Base-by-base conservation (phyloP, 1,140 invertebrate species). In the Lamellibrachia luymesi region DNA sequence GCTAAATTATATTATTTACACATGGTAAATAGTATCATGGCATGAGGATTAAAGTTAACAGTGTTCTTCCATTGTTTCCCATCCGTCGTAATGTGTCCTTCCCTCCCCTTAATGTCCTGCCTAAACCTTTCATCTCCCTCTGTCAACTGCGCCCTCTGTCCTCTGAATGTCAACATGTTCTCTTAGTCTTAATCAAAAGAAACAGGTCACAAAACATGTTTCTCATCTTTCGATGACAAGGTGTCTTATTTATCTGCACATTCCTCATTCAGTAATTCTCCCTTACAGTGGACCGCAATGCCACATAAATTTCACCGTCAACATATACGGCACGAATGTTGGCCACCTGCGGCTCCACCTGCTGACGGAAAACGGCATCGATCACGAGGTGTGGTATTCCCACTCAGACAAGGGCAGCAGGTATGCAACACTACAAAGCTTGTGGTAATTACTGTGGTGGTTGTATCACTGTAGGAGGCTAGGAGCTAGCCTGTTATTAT, bases 321-420 rank as follows among this genome's bases (percentile, higher is more conserved):
- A 91, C 90, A 91, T 91, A n/a, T 91, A 91, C 25, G 90, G 90
- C 49, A 91, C 25, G 27, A 91, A 91, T n/a, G 90, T 91, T n/a
- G 90, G 90, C 90, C 38, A 50, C 50, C 90, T 91, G 38, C 17
- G 90, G 38, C 49, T 91, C 49, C 50, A 91, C 8, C 38, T 91
- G 49, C 2, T 91, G 50, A 49, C 49, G 27, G 25, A 91, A 10
- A 49, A n/a, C 90, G 90, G 50, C 4, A n/a, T 91, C 10, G 50
- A 91, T 49, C 90, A n/a, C 13, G 90, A 91, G 22, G 90, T 91
- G 90, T 91, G 90, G 90, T 50, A 49, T n/a, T 91, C 90, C 2
- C 13, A 91, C 90, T 51, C 38, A 38, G 50, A 51, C 50, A 51
- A 49, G 27, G 90, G 90, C 38, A 91, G 49, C 90, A 91, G 90